These are phyloP conservation scores for Andrena cerasifolii DNA, from an alignment of 1,140 invertebrate genomes.

Conservation along the genomic window DNA sequence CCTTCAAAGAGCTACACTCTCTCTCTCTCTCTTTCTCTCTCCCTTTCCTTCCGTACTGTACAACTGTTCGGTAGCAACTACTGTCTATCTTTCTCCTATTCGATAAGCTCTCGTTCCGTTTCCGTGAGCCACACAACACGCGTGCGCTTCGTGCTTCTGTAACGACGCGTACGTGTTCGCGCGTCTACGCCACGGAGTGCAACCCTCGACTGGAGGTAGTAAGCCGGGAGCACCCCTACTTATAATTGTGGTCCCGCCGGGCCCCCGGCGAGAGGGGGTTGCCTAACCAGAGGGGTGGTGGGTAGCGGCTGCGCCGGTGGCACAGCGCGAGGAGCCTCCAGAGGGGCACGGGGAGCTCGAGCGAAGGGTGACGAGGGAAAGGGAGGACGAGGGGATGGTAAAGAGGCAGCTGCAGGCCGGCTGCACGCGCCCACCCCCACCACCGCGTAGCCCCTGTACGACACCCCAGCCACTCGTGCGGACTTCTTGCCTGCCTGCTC, in stretches of 20 bases:
- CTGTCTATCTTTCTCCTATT: not conserved
- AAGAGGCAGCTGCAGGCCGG: conserved; percentile 81
- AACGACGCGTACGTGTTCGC: conserved; percentile 29
- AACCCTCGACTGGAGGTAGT: conserved; percentile 82
- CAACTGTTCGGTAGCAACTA: not conserved
- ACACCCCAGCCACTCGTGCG: conserved; percentile 68
- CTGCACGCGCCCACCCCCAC: conserved; percentile 82
- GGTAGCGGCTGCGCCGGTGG: conserved; percentile 65
- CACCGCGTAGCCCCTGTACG: conserved; percentile 64
- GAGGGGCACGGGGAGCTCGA: conserved; percentile 39
- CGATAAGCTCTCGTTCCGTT: not conserved
- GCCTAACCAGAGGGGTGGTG: conserved; percentile 65
- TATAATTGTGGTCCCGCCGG: conserved; percentile 78
- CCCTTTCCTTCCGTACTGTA: not conserved
- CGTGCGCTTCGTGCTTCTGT: conserved; percentile 20
- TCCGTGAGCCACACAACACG: conserved; percentile 14
- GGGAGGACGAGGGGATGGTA: conserved; percentile 48
- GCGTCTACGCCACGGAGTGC: conserved; percentile 62
- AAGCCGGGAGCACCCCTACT: conserved; percentile 78
- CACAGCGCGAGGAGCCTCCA: conserved; percentile 35
- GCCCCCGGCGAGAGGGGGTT: conserved; percentile 59
- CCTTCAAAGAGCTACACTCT: too few species aligned
- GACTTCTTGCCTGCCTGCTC: conserved; percentile 56
- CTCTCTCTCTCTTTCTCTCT: not conserved
- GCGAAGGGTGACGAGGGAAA: not conserved